Evolutionary conservation across 2,113 vertebrate species (phyloP), one percentile per base, ranked within the genome.

Genomic region (Pterocles burchelli): DNA sequence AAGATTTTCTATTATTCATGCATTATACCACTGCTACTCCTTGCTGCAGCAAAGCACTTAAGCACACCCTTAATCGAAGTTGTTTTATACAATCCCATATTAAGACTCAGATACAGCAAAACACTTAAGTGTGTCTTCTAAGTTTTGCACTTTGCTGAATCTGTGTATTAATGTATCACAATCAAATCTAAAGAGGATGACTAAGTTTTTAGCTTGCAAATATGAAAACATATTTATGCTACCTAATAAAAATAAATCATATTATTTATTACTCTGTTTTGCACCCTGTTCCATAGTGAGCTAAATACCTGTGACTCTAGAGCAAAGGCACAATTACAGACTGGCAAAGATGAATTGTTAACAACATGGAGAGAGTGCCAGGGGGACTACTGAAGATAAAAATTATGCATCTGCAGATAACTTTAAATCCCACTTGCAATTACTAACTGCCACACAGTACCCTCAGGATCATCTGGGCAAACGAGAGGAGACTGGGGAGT

Each of bases 321-420:
- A 90, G 78, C 66, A 65, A 95, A 93, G 62, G 31, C 81, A 95
- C 54, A 95, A 85, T 89, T 91, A 95, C 62, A 85, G 74, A 82
- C 84, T 89, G 66, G 66, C 62, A 79, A 85, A 94, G 87, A 95
- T 70, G 54, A 91, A 96, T 91, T 85, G n/a, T 38, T 94, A 91
- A 91, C 62, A 88, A 66, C 41, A 62, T 78, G 66, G 54, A 87
- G 48, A 88, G 29, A 46, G 49, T 58, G 81, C 70, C 70, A 45
- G 54, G 41, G 52, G 57, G 46, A 28, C 54, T 61, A 36, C 38
- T 51, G 94, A 85, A 87, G 65, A 85, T 58, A 89, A 81, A 91
- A 94, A 91, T 88, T 93, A 89, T 72, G 62, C 84, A 95, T 49
- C 73, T 94, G 74, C n/a, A 85, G 89, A 25, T 75, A 91, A 97